A percentile compares a stretch with the other conserved stretches of the same genome.
phyloP scores from a whole-genome alignment of 2,113 vertebrate genomes.

The Dolichallabes microphthalmus region DNA sequence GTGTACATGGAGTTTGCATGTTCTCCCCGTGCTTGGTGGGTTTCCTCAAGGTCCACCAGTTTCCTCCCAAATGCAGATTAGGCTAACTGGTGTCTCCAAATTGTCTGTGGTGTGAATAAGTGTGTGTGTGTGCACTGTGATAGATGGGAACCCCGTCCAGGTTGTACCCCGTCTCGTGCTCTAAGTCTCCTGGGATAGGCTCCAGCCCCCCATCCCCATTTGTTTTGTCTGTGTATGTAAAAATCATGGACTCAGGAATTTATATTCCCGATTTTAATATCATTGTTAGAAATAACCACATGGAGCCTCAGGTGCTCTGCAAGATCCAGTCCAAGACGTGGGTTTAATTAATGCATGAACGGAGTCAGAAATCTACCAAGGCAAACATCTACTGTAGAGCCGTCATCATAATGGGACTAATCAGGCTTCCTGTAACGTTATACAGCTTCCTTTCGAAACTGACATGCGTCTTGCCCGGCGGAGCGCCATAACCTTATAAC shows the following conservation, averaged over 20 bases:
- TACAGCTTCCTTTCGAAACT: slow-evolving; percentile 8
- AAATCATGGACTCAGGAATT: neutral
- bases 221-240: neutral
- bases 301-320: neutral
- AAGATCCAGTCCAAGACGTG: neutral
- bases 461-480: neutral
- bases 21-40: too few relatives aligned
- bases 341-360: neutral
- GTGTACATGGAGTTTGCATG: too few relatives aligned
- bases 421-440: slow-evolving; percentile 8
- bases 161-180: too few relatives aligned
- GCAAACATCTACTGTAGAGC: slow-evolving; percentile 24
- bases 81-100: too few relatives aligned
- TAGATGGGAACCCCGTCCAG: too few relatives aligned
- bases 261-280: neutral
- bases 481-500: neutral
- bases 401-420: slow-evolving; percentile 8
- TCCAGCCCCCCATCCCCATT: too few relatives aligned
- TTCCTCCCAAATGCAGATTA: too few relatives aligned
- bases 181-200: too few relatives aligned
- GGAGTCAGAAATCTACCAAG: neutral
- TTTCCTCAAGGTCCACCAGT: too few relatives aligned
- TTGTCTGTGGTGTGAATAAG: too few relatives aligned
- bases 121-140: too few relatives aligned
- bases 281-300: neutral